Conservation (phyloP, 53 echinoderm and acorn worm species). For the Luidia sarsii region DNA sequence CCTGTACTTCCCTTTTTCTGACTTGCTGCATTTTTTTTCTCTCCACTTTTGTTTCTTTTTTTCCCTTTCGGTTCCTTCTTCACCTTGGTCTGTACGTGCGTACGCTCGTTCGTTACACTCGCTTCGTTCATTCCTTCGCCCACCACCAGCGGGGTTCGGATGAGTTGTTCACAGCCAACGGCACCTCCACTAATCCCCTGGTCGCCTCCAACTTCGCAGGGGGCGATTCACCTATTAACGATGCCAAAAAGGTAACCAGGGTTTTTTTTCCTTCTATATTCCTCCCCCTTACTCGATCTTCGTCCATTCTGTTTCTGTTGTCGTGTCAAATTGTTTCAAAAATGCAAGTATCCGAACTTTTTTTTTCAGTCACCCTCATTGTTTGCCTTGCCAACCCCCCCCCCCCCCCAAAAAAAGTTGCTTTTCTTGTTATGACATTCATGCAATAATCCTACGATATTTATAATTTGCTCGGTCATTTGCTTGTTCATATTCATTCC, state of each 20-base stretch:
- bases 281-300: too few species aligned
- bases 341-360: too few species aligned
- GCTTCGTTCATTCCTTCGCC: constrained; percentile 55
- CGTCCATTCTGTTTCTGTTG: too few species aligned
- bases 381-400: too few species aligned
- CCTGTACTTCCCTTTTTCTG: constrained; percentile 60
- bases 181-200: constrained; percentile 74
- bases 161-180: constrained; percentile 73
- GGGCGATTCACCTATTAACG: constrained; percentile 81
- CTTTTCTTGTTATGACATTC: constrained; percentile 7
- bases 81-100: constrained; percentile 61
- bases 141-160: constrained; percentile 53
- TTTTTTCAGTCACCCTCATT: too few species aligned
- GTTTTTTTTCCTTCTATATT: constrained; percentile 28
- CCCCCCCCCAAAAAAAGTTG: too few species aligned
- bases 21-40: constrained; percentile 68
- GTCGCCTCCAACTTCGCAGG: constrained; percentile 69
- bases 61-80: constrained; percentile 56
- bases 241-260: constrained; percentile 88
- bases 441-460: background rate
- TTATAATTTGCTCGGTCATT: constrained; percentile 7
- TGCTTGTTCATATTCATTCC: too few species aligned
- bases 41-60: constrained; percentile 54
- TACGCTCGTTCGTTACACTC: constrained; percentile 60
- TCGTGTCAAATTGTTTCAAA: background rate